These are phyloP conservation scores for Leptogaster cylindrica DNA, from an alignment of 2,888 invertebrate genomes.

Conservation along the genomic window DNA sequence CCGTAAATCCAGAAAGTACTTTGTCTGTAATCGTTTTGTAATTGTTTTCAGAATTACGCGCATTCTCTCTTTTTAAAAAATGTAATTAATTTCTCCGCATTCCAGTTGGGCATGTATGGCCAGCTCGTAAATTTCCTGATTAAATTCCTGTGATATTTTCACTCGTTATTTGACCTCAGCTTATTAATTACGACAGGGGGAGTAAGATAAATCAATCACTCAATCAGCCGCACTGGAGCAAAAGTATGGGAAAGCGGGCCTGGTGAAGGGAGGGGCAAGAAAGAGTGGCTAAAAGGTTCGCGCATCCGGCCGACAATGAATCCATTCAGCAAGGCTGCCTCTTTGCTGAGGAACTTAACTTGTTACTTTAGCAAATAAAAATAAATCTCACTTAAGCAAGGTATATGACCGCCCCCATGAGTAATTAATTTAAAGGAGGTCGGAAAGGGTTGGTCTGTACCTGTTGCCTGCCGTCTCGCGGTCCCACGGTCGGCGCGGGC, in stretches of 20 bases:
- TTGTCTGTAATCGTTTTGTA: too few species aligned
- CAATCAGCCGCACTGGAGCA: constrained; percentile 7
- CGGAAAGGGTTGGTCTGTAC: too few species aligned
- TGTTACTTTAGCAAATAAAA: constrained; percentile 30
- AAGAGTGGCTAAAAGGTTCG: too few species aligned
- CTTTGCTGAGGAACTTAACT: not conserved
- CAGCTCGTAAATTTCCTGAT: too few species aligned
- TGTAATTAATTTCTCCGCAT: too few species aligned
- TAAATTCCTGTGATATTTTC: constrained; percentile 26
- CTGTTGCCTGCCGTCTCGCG: too few species aligned
- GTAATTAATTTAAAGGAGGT: constrained; percentile 39
- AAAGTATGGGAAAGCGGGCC: not conserved
- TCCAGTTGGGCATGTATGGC: too few species aligned
- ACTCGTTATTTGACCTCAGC: constrained; percentile 22
- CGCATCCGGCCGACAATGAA: not conserved
- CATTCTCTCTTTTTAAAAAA: too few species aligned
- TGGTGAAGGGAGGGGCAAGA: not conserved
- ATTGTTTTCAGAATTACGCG: too few species aligned
- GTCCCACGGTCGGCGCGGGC: too few species aligned
- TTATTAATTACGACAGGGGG: constrained; percentile 33
- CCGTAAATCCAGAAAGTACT: too few species aligned
- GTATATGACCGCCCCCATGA: constrained; percentile 29
- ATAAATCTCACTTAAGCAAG: constrained; percentile 36
- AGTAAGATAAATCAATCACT: constrained; percentile 32
- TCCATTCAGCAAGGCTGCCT: not conserved